Percentiles rank a stretch among this genome's conserved stretches.
These are phyloP conservation scores for Zele albiditarsus DNA, from an alignment of 2,888 invertebrate genomes.

Conservation along the genomic window DNA sequence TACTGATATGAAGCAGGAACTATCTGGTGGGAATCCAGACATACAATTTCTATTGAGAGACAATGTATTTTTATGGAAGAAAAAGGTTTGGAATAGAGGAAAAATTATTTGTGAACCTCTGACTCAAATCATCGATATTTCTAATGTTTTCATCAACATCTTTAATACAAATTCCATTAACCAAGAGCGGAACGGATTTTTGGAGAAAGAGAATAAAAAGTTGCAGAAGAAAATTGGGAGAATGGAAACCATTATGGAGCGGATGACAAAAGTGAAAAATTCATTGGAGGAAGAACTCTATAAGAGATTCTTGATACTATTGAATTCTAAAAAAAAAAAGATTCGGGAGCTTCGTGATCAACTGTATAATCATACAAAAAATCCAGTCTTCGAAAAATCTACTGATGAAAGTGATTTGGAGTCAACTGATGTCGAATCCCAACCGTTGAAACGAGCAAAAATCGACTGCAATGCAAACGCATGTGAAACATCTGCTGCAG, in stretches of 20 bases:
- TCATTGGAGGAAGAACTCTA: constrained; percentile 57
- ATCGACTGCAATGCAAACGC: not conserved
- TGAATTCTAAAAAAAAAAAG: constrained; percentile 61
- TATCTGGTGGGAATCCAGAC: constrained; percentile 53
- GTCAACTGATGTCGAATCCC: constrained; percentile 15
- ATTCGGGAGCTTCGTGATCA: constrained; percentile 53
- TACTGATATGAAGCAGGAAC: constrained; percentile 50
- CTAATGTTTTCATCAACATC: constrained; percentile 45
- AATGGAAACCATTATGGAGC: constrained; percentile 46
- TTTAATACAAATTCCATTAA: constrained; percentile 45
- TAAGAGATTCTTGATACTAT: constrained; percentile 54
- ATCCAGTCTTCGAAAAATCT: constrained; percentile 45
- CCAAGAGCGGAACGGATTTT: constrained; percentile 26
- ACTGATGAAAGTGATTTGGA: constrained; percentile 56
- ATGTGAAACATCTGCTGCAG: not conserved
- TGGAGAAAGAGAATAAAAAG: constrained; percentile 48
- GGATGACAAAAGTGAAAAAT: constrained; percentile 53
- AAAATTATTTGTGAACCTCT: constrained; percentile 49
- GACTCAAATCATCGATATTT: constrained; percentile 48
- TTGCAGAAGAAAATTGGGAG: constrained; percentile 40
- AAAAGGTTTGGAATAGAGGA: constrained; percentile 56
- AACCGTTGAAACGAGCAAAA: not conserved
- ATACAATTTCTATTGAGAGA: constrained; percentile 55
- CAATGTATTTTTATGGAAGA: constrained; percentile 56
- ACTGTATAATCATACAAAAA: constrained; percentile 24